Evolutionary conservation across 2,888 invertebrate genomes (phyloP), one percentile per base, ranked within the genome.

Genomic region (Cryptocephalus primarius): DNA sequence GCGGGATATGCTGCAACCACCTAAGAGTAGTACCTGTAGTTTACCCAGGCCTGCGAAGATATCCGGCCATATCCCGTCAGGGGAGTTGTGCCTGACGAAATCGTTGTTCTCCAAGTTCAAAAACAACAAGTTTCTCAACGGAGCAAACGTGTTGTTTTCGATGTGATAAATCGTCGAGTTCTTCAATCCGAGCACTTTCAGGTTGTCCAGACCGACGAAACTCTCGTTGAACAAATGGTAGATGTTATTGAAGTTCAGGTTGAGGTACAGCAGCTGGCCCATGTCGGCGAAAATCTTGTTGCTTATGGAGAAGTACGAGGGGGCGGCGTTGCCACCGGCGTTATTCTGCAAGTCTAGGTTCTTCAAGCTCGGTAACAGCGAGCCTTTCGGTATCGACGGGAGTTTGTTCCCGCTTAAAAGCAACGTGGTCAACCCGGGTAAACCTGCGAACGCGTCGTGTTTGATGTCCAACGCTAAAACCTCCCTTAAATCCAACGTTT

Each of bases 41-140:
- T 70, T 70, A 36, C 68, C 69, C 12, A 79, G 60, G 0, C 78
- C 77, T 39, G 68, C 63, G 55, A 78, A 79, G 32, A 72, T 62
- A 40, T 68, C 73, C 1, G 65, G 62, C 9, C 36, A 39, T 8
- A 53, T 14, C 1, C 47, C 47, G 10, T 43, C 33, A 11, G 56
- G 49, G 1, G 53, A 50, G 39, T 51, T 52, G 14, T 55, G 55
- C 33, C 49, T 53, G 32, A 70, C 66, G 38, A 79, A 62, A 9
- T 71, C 71, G 58, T 80, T 80, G 50, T 76, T 75, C 10, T 72
- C 74, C 53, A 79, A 64, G 60, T 77, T 76, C 1, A 80, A 63
- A 53, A 72, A 63, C 56, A 70, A 64, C 32, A 80, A 63, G 45
- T 65, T 69, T 48, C 59, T 67, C 44, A 76, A 59, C 1, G 69